Percentiles rank a stretch among this genome's conserved stretches.
These are phyloP conservation scores for Dasypolia templi DNA, from an alignment of 2,888 invertebrate genomes.

Conservation along the genomic window DNA sequence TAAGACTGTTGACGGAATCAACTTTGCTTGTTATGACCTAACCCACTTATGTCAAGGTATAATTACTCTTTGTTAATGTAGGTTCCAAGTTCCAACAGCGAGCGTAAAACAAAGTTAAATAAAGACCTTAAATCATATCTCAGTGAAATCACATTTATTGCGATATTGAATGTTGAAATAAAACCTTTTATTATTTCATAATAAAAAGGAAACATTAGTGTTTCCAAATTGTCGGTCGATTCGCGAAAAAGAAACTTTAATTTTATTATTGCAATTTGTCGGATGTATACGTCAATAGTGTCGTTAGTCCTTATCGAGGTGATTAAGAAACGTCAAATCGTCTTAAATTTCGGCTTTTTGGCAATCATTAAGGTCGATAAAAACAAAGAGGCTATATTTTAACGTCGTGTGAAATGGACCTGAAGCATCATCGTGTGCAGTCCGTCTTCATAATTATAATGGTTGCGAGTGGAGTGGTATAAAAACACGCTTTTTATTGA, in stretches of 20 bases:
- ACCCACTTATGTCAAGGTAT: slow-evolving; percentile 54
- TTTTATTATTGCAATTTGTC: slow-evolving; percentile 71
- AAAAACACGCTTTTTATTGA: background rate
- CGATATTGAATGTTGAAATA: slow-evolving; percentile 48
- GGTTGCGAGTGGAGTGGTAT: background rate
- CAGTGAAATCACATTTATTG: slow-evolving; percentile 30
- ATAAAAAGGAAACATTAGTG: slow-evolving; percentile 70
- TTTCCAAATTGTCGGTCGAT: slow-evolving; percentile 56
- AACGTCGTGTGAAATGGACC: slow-evolving; percentile 67
- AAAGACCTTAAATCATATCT: slow-evolving; percentile 28
- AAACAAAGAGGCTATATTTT: slow-evolving; percentile 63
- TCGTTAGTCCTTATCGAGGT: slow-evolving; percentile 68
- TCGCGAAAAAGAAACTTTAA: slow-evolving; percentile 61
- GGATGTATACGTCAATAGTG: slow-evolving; percentile 70
- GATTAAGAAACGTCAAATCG: slow-evolving; percentile 71
- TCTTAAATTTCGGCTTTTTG: slow-evolving; percentile 64
- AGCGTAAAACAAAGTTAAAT: slow-evolving; percentile 44
- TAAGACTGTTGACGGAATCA: slow-evolving; percentile 59
- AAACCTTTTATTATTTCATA: slow-evolving; percentile 67
- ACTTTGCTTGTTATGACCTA: slow-evolving; percentile 52
- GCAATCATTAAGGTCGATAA: slow-evolving; percentile 63
- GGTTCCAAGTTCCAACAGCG: background rate
- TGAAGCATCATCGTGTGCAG: slow-evolving; percentile 61
- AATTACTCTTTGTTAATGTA: slow-evolving; percentile 43
- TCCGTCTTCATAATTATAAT: slow-evolving; percentile 26